Conservation (phyloP, 2,797 vertebrate species). For the Poeciliopsis presidionis region DNA sequence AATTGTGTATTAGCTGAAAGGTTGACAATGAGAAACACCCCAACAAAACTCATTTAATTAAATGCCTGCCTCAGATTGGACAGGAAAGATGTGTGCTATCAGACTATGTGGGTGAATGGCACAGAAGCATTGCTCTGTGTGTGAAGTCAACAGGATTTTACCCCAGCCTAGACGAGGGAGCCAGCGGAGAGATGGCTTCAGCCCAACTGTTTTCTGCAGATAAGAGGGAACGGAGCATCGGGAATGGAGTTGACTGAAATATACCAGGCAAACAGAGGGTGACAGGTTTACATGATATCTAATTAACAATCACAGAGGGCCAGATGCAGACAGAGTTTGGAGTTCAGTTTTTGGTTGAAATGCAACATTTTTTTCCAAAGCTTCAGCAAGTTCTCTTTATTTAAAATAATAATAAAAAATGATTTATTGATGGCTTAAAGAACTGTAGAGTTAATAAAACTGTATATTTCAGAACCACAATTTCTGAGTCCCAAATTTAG, state of each 20-base stretch:
- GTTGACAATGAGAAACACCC: conserved; percentile 51
- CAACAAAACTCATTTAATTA: conserved; percentile 65
- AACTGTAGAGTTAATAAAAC: neutral
- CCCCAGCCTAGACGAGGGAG: conserved; percentile 60
- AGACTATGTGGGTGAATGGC: conserved; percentile 40
- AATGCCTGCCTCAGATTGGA: conserved; percentile 63
- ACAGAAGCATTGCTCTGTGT: conserved; percentile 64
- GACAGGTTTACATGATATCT: conserved; percentile 69
- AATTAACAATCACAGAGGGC: conserved; percentile 72
- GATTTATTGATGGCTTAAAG: neutral
- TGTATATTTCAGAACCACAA: neutral
- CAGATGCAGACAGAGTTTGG: conserved; percentile 51
- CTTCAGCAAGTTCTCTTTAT: conserved; percentile 16
- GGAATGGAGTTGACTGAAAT: conserved; percentile 69
- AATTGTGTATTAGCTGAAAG: conserved; percentile 37
- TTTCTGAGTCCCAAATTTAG: conserved; percentile 11
- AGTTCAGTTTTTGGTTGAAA: conserved; percentile 48
- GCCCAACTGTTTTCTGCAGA: conserved; percentile 79
- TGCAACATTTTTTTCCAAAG: conserved; percentile 21
- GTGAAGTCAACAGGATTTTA: conserved; percentile 67
- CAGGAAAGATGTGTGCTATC: conserved; percentile 60
- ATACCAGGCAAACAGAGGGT: conserved; percentile 60
- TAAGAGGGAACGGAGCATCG: conserved; percentile 68
- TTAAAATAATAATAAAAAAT: neutral
- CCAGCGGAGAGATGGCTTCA: conserved; percentile 66